Base-by-base conservation (phyloP, 2,113 vertebrate species). In the Neoarius graeffei region DNA sequence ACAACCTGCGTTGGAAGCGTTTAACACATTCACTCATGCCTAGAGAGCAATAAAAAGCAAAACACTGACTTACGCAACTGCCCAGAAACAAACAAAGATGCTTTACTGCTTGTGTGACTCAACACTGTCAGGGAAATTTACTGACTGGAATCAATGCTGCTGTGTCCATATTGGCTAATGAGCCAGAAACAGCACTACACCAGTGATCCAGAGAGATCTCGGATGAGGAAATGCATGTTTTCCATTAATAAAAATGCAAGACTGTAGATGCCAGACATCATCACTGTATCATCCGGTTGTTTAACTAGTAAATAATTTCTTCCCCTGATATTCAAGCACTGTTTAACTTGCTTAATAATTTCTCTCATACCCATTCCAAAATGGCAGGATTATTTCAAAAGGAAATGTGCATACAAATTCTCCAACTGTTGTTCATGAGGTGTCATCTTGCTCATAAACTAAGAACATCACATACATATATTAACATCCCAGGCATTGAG, bases 1-100 rank as follows among this genome's bases (percentile, higher is more conserved):
- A 62, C 77, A 30, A 54, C 80, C 59, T 88, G 50, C 67, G 19
- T 67, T 64, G 86, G 60, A 88, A 87, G 88, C 67, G 79, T 35
- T 67, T 56, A 56, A 42, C 54, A 84, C 27, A 50, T 62, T 60
- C 66, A 57, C 30, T 83, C 77, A 77, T 66, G 67, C 67, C 59
- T 25, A 64, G 60, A 20, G 73, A 86, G 87, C 19, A 69, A 86
- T 48, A 23, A 42, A 66, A 66, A 89, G 13, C 62, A 56, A 48
- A 23, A 66, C 23, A 13, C 7, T 85, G 79, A 50, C 23, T 89
- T 69, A 56, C 19, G 35, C n/a, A 77, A 85, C 27, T 60, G 48
- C 81, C n/a, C 25, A 81, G 62, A 42, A 19, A 59, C 57, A 64
- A 69, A 59, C 35, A 83, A 81, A 67, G 56, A 20, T 1, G 7